Evolutionary conservation across 2,113 vertebrate genomes (phyloP).

Genomic region (Ciconia maguari): DNA sequence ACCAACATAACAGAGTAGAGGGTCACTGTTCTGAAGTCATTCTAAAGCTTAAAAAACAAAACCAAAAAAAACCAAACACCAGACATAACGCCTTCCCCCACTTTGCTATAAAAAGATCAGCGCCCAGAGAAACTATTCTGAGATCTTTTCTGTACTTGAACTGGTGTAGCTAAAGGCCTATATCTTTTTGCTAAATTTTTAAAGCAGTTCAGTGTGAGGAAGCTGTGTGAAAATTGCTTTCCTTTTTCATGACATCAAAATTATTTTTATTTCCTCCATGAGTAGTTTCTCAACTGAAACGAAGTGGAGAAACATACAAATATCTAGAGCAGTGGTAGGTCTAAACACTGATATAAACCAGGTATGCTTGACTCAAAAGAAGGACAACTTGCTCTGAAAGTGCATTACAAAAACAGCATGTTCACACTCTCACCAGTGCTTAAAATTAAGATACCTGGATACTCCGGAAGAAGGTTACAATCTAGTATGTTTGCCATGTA

Average conservation of each 20-base stretch:
- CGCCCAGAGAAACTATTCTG: background rate
- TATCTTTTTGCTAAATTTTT: background rate
- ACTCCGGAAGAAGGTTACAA: background rate
- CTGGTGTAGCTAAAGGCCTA: background rate
- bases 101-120: background rate
- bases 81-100: background rate
- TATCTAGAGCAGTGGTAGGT: background rate
- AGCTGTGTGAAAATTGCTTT: background rate
- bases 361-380: background rate
- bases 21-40: background rate
- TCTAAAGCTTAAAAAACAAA: background rate
- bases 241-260: background rate
- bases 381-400: background rate
- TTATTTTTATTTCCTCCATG: background rate
- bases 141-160: background rate
- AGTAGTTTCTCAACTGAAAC: background rate
- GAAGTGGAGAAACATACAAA: background rate
- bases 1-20: background rate
- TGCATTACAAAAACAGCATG: background rate
- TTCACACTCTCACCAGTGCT: background rate
- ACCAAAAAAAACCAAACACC: background rate
- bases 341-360: background rate
- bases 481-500: background rate
- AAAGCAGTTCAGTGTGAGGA: background rate
- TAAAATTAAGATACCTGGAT: background rate